phyloP scores from a whole-genome alignment of 2,888 invertebrate species.

The Schizaphis graminum region DNA sequence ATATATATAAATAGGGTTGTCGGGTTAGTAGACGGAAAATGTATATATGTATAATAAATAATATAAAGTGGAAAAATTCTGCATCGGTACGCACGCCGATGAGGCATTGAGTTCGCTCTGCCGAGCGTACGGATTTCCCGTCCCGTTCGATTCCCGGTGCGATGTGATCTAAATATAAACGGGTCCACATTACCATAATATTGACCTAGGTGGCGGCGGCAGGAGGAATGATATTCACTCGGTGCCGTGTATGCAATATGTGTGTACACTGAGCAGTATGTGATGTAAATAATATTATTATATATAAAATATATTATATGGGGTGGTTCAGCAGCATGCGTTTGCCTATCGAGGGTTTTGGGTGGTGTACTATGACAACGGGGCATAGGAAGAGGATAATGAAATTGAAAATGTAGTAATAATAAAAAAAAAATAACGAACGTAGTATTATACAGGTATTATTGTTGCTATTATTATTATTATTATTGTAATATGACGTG shows the following conservation, averaged over 20 bases:
- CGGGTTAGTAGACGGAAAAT: conserved; percentile 35
- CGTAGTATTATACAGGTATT: background rate
- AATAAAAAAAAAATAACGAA: background rate
- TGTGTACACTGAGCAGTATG: background rate
- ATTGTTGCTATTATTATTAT: background rate
- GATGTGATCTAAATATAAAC: conserved; percentile 61
- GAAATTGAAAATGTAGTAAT: background rate
- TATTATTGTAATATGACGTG: background rate
- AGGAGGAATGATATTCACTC: conserved; percentile 24
- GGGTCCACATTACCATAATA: conserved; percentile 52
- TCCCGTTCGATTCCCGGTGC: conserved; percentile 53
- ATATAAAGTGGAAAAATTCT: conserved; percentile 62
- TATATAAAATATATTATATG: background rate
- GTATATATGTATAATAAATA: conserved; percentile 43
- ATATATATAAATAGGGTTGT: background rate
- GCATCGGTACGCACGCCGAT: conserved; percentile 53
- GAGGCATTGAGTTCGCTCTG: conserved; percentile 50
- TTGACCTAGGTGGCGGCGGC: conserved; percentile 39
- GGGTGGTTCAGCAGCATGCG: background rate
- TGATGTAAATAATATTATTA: background rate
- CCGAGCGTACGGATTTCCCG: conserved; percentile 52
- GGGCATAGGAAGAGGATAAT: background rate
- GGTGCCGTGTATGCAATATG: background rate
- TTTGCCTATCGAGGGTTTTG: background rate
- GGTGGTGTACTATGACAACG: background rate